Base-by-base conservation (phyloP, 2,797 vertebrate genomes). In the Accipiter fasciatus region DNA sequence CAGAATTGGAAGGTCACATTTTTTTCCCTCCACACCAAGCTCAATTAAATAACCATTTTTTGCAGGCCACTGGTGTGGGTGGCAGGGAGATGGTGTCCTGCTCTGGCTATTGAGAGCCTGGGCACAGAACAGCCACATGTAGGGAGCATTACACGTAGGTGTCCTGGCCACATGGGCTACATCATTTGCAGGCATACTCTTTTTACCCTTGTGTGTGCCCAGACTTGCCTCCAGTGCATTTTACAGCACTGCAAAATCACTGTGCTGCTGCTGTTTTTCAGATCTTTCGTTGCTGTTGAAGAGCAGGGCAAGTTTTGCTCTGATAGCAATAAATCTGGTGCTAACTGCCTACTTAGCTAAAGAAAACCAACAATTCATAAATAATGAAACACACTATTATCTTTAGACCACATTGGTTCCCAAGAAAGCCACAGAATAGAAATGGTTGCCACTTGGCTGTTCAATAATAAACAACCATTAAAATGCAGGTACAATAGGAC, bases 341-440 rank as follows among this genome's bases (percentile, higher is more conserved):
- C 35, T 87, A 87, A 70, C 64, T 78, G 57, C 64, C 39, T 85
- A 25, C 64, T 89, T 92, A 87, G 61, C 65, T 89, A 52, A 85
- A 91, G 78, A 87, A 91, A 94, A 50, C 40, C n/a, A 80, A 26
- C 49, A 40, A 44, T 85, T 92, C 42, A 65, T 87, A 94, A 91
- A 75, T 85, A 94, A 85, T 77, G 26, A 81, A 97, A 52, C 10
- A 59, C 47, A 21, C 8, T 79, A 15, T 83, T 79, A 50, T 72
- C 72, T 88, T 35, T 39, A 47, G 49, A 71, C 40, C 10, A 16
- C 35, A 22, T 28, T 83, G 33, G 16, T 91, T 93, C 61, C 44
- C 24, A n/a, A 44, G 69, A 94, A 95, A 91, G 35, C 55, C 47
- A 35, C 50, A 59, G 65, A 84, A 49, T 5, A 78, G 46, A 86